These are phyloP conservation scores for Erinaceus europaeus DNA, from an alignment of 2,113 vertebrate species.

Conservation along the genomic window DNA sequence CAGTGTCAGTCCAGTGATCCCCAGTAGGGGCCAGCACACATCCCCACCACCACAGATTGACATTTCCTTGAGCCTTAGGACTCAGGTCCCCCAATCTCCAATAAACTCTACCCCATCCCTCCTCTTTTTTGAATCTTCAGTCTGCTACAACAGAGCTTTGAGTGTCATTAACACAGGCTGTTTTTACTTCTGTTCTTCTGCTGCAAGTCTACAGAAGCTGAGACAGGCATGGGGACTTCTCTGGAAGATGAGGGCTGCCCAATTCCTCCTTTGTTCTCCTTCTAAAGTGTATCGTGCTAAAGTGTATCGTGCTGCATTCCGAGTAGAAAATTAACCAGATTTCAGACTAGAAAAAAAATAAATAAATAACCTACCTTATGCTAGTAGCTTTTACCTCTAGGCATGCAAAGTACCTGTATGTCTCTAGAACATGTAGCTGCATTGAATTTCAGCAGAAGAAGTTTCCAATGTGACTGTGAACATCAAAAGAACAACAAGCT, in stretches of 20 bases:
- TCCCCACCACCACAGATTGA: too few species aligned
- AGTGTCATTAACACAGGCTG: too few species aligned
- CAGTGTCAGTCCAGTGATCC: too few species aligned
- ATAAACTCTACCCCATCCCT: too few species aligned
- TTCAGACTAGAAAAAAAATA: background rate
- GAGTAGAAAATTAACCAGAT: background rate
- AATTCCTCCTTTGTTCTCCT: background rate
- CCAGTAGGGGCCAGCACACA: too few species aligned
- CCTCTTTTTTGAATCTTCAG: too few species aligned
- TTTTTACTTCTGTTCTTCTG: background rate
- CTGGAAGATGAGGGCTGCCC: background rate
- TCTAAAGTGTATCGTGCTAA: background rate
- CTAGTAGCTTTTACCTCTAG: background rate
- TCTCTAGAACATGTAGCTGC: background rate
- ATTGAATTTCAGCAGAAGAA: background rate
- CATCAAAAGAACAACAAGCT: background rate
- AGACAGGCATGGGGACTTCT: background rate
- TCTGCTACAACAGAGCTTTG: too few species aligned
- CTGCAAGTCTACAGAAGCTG: background rate
- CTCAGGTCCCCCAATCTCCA: too few species aligned
- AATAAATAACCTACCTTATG: too few species aligned
- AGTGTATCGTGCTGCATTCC: background rate
- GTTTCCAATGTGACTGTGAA: background rate
- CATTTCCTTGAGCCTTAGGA: too few species aligned
- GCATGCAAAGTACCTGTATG: background rate